Conservation (phyloP, 2,113 vertebrate genomes). For the Poeciliopsis retropinna region DNA sequence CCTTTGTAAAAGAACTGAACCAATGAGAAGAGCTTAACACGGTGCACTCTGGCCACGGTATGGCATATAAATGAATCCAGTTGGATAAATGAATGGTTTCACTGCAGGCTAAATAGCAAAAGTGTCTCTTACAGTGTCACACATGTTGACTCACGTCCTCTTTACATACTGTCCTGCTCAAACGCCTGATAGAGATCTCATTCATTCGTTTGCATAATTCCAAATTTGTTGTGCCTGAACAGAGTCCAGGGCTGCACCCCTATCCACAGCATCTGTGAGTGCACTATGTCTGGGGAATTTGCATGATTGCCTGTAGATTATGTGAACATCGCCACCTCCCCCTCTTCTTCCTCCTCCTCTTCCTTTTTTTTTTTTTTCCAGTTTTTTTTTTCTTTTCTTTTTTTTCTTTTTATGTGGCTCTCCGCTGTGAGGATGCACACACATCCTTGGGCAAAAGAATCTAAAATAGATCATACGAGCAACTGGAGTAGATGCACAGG, state of each 20-base stretch:
- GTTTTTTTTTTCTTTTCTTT: background rate
- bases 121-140: conserved; percentile 33
- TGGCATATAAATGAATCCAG: conserved; percentile 41
- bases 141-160: conserved; percentile 36
- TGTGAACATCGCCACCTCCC: conserved; percentile 70
- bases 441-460: conserved; percentile 77
- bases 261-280: conserved; percentile 56
- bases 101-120: conserved; percentile 23
- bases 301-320: conserved; percentile 82
- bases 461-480: conserved; percentile 81
- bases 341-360: conserved; percentile 19
- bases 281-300: conserved; percentile 65
- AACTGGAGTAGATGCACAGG: conserved; percentile 77
- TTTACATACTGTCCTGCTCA: conserved; percentile 17
- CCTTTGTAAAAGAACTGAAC: conserved; percentile 30
- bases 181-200: conserved; percentile 55
- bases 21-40: conserved; percentile 32
- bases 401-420: conserved; percentile 60
- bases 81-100: conserved; percentile 43
- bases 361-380: background rate
- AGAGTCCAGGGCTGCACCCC: conserved; percentile 46
- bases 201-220: conserved; percentile 66
- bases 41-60: conserved; percentile 15
- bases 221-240: conserved; percentile 66
- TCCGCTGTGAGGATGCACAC: conserved; percentile 75